phyloP scores from a whole-genome alignment of 2,113 vertebrate species.

The Pipra filicauda region DNA sequence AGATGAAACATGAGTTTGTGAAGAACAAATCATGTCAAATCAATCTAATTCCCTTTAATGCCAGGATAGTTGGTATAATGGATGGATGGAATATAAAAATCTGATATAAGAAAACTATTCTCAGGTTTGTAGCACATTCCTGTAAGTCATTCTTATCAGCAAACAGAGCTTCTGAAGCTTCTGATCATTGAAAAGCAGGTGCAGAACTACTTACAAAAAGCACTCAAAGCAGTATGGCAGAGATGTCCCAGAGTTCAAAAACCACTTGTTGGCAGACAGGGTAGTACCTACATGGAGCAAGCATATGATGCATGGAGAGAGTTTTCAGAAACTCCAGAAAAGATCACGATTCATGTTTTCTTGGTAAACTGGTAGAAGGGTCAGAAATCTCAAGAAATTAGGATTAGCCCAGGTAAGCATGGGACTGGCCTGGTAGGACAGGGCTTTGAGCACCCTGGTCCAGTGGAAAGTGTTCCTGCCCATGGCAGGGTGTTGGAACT shows the following conservation, averaged over 20 bases:
- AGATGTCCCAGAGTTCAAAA: neutral
- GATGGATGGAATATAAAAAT: neutral
- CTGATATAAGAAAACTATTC: neutral
- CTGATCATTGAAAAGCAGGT: neutral
- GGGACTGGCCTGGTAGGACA: neutral
- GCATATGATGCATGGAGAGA: rapidly evolving
- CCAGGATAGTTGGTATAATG: neutral
- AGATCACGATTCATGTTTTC: neutral
- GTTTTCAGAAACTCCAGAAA: neutral
- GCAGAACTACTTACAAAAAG: neutral
- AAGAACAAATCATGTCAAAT: neutral
- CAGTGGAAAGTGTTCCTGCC: neutral
- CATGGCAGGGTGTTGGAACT: neutral
- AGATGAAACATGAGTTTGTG: neutral
- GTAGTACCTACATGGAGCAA: neutral
- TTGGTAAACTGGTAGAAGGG: neutral
- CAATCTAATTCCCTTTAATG: neutral
- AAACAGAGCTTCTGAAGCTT: neutral
- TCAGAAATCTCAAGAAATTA: neutral
- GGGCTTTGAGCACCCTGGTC: neutral
- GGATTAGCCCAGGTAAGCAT: neutral
- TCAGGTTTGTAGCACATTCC: neutral
- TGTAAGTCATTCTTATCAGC: neutral
- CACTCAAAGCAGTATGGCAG: neutral
- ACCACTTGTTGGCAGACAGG: rapidly evolving